These are phyloP conservation scores for Eupithecia centaureata DNA, from an alignment of 2,888 invertebrate genomes.

Conservation along the genomic window DNA sequence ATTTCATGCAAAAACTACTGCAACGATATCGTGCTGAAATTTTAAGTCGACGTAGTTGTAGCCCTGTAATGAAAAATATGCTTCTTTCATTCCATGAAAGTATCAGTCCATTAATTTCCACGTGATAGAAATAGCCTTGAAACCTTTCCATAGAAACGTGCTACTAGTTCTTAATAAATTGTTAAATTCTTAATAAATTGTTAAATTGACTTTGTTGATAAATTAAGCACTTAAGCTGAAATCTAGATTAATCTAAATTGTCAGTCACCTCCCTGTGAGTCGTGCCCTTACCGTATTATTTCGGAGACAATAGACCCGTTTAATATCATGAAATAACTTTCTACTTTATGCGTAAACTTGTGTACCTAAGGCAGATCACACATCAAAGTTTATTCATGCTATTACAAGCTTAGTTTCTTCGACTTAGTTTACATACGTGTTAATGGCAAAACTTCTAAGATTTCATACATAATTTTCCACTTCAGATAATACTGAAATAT, in stretches of 20 bases:
- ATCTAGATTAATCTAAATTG: not conserved
- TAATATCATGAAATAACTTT: conserved; percentile 34
- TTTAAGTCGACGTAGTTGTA: too few species aligned
- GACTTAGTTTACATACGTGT: conserved; percentile 37
- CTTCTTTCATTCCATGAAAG: too few species aligned
- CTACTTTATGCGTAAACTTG: conserved; percentile 37
- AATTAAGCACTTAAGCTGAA: too few species aligned
- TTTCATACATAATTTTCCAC: conserved; percentile 39
- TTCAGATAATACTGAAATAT: conserved; percentile 38
- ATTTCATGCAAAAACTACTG: too few species aligned
- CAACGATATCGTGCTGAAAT: too few species aligned
- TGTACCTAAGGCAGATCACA: conserved; percentile 34
- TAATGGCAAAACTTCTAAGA: conserved; percentile 37
- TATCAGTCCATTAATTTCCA: too few species aligned
- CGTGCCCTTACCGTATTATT: conserved; percentile 13
- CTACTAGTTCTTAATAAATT: too few species aligned
- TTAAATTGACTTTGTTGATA: too few species aligned
- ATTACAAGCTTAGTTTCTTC: conserved; percentile 39
- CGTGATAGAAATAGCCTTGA: too few species aligned
- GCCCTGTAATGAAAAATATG: too few species aligned
- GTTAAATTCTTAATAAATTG: too few species aligned
- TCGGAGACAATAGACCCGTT: conserved; percentile 29
- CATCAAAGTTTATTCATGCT: conserved; percentile 37
- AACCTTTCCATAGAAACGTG: too few species aligned
- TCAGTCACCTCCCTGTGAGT: not conserved